Base-by-base conservation (phyloP, 2,797 vertebrate species). In the Scomberomorus guttatus region DNA sequence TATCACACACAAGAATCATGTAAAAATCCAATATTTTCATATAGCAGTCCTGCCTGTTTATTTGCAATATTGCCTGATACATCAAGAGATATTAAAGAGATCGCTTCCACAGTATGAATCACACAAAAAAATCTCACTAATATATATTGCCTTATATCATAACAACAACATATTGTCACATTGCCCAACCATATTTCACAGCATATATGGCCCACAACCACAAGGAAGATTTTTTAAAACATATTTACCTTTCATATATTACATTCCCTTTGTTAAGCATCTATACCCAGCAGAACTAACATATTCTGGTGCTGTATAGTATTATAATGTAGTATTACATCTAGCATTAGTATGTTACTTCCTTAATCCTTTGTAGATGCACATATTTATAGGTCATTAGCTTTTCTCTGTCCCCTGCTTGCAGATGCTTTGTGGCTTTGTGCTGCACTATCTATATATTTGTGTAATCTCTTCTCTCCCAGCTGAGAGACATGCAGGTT, bases 401-500 rank as follows among this genome's bases (percentile, higher is more conserved):
- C 22, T 37, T 37, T 65, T 59, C 13, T 27, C n/a, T 51, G 12
- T 54, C 8, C 13, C 29, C 39, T 18, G 44, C 51, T 70, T 24
- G 20, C 44, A 37, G 32, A 46, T 27, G 17, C 17, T 57, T 42
- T 34, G n/a, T 50, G 34, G 51, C 54, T 74, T 67, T 60, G 12
- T 75, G 52, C 50, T 69, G 22, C 32, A 6, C 32, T 48, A 4
- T 6, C 10, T 68, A 58, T 66, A 61, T 77, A 44, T 77, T 51
- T 79, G 27, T 76, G 37, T 83, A 59, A 83, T 67, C 32, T 81
- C 72, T 90, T 18, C 32, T 89, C 61, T 77, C 12, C 11, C 93
- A 99, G 98, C 98, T 4, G 98, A 99, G 93, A 96, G 97, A 84
- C 98, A 99, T 0, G 97, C 98, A 0, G 97, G 97, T 83, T 97